These are phyloP conservation scores for Apis cerana DNA, from an alignment of 1,140 invertebrate species.

Conservation along the genomic window DNA sequence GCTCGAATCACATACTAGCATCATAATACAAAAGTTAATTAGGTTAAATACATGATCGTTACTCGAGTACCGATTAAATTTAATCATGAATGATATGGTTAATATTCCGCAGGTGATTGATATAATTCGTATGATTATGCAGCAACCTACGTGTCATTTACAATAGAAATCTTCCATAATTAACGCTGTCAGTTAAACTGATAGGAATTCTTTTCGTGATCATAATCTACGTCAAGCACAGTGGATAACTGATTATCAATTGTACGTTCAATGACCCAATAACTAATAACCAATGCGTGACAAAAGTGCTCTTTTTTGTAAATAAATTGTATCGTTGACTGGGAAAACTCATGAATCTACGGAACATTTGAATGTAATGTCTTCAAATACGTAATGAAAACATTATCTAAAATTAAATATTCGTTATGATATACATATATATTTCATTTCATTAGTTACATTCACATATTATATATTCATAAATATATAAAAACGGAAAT, in stretches of 20 bases:
- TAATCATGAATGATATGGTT: slow-evolving; percentile 56
- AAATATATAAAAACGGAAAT: background rate
- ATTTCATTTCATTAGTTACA: too few relatives aligned
- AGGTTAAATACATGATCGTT: slow-evolving; percentile 58
- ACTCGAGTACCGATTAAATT: slow-evolving; percentile 46
- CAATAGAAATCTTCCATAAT: slow-evolving; percentile 24
- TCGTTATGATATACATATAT: too few relatives aligned
- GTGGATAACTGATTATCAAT: background rate
- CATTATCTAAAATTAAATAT: too few relatives aligned
- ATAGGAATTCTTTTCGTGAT: background rate
- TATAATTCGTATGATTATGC: slow-evolving; percentile 49
- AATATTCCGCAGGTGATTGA: slow-evolving; percentile 63
- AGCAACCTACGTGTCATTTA: slow-evolving; percentile 40
- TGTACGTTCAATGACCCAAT: background rate
- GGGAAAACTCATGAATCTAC: too few relatives aligned
- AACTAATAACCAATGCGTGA: background rate
- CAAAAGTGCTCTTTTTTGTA: background rate
- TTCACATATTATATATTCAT: too few relatives aligned
- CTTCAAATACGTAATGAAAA: too few relatives aligned
- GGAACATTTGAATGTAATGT: too few relatives aligned
- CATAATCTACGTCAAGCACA: background rate
- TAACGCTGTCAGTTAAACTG: slow-evolving; percentile 25
- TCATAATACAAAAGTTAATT: slow-evolving; percentile 55
- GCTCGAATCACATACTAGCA: slow-evolving; percentile 6
- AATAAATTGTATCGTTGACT: slow-evolving; percentile 31